A percentile compares a stretch with the other conserved stretches of the same genome.
These are phyloP conservation scores for Scomber japonicus DNA, from an alignment of 2,113 vertebrate species.

Conservation along the genomic window DNA sequence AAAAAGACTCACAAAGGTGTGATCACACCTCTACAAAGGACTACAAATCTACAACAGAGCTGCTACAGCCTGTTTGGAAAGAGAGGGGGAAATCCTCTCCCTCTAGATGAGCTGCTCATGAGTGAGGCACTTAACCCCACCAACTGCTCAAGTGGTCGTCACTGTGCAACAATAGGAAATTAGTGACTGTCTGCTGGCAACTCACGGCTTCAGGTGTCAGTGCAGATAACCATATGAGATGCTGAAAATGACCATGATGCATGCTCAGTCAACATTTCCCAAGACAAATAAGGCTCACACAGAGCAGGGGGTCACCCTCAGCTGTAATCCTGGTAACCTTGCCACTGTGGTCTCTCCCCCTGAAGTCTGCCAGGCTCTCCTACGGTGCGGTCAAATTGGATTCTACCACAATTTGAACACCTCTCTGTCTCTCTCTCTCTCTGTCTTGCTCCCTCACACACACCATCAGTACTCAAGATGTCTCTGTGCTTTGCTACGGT, in stretches of 20 bases:
- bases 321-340: slow-evolving; percentile 65
- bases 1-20: slow-evolving; percentile 48
- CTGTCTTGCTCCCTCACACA: slow-evolving; percentile 14
- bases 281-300: slow-evolving; percentile 33
- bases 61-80: slow-evolving; percentile 1
- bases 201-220: not conserved
- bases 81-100: slow-evolving; percentile 6
- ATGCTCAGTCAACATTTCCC: slow-evolving; percentile 23
- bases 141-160: slow-evolving; percentile 10
- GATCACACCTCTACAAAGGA: slow-evolving; percentile 37
- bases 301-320: slow-evolving; percentile 52
- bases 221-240: not conserved
- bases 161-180: not conserved
- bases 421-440: slow-evolving; percentile 15
- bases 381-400: slow-evolving; percentile 51
- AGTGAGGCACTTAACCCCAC: slow-evolving; percentile 31
- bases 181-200: not conserved
- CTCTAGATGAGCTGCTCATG: slow-evolving; percentile 5
- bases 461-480: slow-evolving; percentile 27
- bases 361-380: slow-evolving; percentile 42
- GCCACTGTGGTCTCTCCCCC: slow-evolving; percentile 49
- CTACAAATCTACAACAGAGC: not conserved
- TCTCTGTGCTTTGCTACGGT: slow-evolving; percentile 37
- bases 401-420: slow-evolving; percentile 46
- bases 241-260: slow-evolving; percentile 32